Evolutionary conservation across 2,113 vertebrate genomes (phyloP), one percentile per base, ranked within the genome.

Genomic region (Noturus placidus): DNA sequence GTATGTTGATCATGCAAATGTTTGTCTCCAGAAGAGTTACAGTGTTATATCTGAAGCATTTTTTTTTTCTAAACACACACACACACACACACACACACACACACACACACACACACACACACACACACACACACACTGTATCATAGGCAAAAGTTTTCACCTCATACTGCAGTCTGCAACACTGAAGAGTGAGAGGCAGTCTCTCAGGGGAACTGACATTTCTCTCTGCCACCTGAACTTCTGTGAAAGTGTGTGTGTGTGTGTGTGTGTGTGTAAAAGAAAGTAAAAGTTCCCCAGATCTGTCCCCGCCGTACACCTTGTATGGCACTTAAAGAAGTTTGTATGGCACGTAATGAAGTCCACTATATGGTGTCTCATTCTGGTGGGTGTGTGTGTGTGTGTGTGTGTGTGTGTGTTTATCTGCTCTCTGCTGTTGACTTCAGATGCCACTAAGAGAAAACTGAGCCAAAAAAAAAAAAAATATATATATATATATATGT

Each of bases 191-290:
- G 46, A 35, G 84, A 79, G 59, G n/a, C 46, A 80, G 76, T 33
- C 38, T 80, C n/a, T 67, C 59, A 80, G 76, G 46, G 61, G 77
- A 69, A 19, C 46, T 38, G 77, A 22, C 85, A 67, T 81, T 81
- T 70, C 79, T 63, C 20, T 86, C 74, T 81, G 19, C 30, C 77
- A 69, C 63, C 76, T 80, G 54, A 86, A 79, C 57, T 67, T 67
- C 33, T 76, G 80, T 72, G 69, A 83, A 59, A 25, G n/a, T 87
- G 54, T 87, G 50, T 70, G 77, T 69, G 65, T 17, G 38, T 27
- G 50, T 67, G 74, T 27, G 20, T 57, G 69, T 3, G 14, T 17
- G 54, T 17, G 50, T 5, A 27, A 8, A 69, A 50, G 7, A 50
- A 63, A 65, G 82, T 72, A 27, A 70, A 38, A 33, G 50, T 79